A percentile compares a stretch with the other conserved stretches of the same genome.
These are phyloP conservation scores for Rattus rattus DNA, from an alignment of 2,113 vertebrate species.

Conservation along the genomic window DNA sequence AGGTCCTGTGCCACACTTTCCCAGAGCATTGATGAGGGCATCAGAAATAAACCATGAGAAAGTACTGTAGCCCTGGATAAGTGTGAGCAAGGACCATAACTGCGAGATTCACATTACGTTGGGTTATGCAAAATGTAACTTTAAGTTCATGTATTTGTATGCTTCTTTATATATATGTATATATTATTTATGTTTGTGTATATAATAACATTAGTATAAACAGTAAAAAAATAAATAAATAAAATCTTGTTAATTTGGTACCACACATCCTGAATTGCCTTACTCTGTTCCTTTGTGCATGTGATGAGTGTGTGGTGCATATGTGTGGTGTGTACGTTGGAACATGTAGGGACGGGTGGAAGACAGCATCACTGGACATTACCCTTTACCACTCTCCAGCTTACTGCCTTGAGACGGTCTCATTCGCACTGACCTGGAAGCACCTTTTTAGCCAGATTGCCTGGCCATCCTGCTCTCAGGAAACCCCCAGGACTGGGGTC, in stretches of 20 bases:
- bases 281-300: not conserved
- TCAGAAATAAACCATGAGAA: conserved; percentile 86
- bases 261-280: not conserved
- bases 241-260: not conserved
- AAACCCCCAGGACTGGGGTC: not conserved
- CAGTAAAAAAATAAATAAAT: not conserved
- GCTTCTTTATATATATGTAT: not conserved
- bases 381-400: not conserved
- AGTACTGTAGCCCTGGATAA: conserved; percentile 82
- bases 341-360: not conserved
- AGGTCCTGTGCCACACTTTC: conserved; percentile 73
- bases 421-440: not conserved
- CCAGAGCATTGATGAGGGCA: conserved; percentile 79
- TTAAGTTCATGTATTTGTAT: not conserved
- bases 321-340: too few species aligned
- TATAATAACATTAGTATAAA: not conserved
- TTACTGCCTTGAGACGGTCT: not conserved
- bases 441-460: not conserved
- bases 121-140: conserved; percentile 44
- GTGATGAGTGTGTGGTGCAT: not conserved
- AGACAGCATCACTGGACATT: too few species aligned
- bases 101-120: conserved; percentile 80
- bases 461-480: too few species aligned
- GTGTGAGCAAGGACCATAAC: conserved; percentile 74
- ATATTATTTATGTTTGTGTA: not conserved